Percentiles rank a stretch among this genome's conserved stretches.
Evolutionary conservation across 2,888 invertebrate genomes (phyloP).

Genomic region (Chaetogeoica ovagalla): DNA sequence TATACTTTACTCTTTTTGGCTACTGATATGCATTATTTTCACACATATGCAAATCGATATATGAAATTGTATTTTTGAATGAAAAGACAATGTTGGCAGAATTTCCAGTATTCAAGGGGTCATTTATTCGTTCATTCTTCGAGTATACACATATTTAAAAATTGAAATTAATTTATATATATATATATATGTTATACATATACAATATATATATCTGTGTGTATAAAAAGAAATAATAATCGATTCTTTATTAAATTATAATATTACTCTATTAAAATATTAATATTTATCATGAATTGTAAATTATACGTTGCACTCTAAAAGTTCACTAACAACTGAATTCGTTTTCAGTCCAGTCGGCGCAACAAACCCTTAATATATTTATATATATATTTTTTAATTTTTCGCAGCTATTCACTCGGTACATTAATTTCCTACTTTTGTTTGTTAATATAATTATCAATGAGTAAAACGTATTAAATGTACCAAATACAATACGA

Average conservation of each 20-base stretch:
- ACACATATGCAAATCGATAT: not conserved
- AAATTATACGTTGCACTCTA: not conserved
- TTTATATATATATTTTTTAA: not conserved
- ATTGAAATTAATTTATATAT: not conserved
- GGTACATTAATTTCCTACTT: conserved; percentile 21
- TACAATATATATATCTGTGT: not conserved
- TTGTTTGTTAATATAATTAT: conserved; percentile 11
- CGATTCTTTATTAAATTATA: conserved; percentile 31
- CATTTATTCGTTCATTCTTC: conserved; percentile 13
- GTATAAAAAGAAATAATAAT: conserved; percentile 3
- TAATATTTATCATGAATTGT: conserved; percentile 34
- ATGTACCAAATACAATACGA: conserved; percentile 19
- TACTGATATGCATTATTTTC: conserved; percentile 33
- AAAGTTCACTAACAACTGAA: conserved; percentile 13
- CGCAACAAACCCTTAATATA: not conserved
- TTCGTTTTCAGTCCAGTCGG: conserved; percentile 6
- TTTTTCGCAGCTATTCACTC: conserved; percentile 24
- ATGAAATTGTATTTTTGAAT: conserved; percentile 17
- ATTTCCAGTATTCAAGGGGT: not conserved
- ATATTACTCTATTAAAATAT: conserved; percentile 28
- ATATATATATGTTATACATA: not conserved
- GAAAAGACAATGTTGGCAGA: not conserved
- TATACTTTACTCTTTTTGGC: conserved; percentile 11
- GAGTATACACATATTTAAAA: conserved; percentile 19
- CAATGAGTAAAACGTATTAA: not conserved